phyloP scores from a whole-genome alignment of 2,797 vertebrate species.

The Myripristis jacobus region DNA sequence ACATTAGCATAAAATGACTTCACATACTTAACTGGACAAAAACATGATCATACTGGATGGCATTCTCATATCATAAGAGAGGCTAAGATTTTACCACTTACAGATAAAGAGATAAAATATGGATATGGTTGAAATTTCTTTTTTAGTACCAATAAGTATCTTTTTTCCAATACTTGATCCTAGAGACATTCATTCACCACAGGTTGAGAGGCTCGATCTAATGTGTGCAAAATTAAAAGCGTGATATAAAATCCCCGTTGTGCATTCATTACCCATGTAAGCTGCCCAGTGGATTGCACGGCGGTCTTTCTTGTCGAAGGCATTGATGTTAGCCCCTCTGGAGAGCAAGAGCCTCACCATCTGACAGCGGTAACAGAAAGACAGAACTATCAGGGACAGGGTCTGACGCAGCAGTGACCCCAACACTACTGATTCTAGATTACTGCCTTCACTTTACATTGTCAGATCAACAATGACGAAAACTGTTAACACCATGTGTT shows the following conservation, averaged over 20 bases:
- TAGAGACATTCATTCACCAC: background rate
- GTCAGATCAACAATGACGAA: background rate
- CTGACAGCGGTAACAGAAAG: slow-evolving; percentile 74
- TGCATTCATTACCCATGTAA: slow-evolving; percentile 91
- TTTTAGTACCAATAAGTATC: background rate
- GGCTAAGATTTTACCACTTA: no score
- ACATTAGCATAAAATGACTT: background rate
- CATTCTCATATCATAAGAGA: background rate
- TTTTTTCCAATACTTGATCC: background rate
- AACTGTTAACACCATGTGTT: slow-evolving; percentile 1
- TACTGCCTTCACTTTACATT: slow-evolving; percentile 7
- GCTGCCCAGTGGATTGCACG: slow-evolving; percentile 98
- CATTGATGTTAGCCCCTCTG: slow-evolving; percentile 98
- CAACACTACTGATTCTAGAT: background rate
- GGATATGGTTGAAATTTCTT: no score
- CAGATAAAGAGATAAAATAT: no score
- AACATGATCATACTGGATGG: background rate
- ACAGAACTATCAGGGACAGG: slow-evolving; percentile 8
- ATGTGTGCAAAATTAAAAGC: background rate
- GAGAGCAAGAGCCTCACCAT: slow-evolving; percentile 97
- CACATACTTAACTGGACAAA: background rate
- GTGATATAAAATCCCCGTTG: background rate
- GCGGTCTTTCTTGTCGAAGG: slow-evolving; percentile 99
- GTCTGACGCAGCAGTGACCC: slow-evolving; percentile 1
- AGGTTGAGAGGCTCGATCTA: background rate